Conservation (phyloP, 1,140 invertebrate species). For the Melitaea cinxia region DNA sequence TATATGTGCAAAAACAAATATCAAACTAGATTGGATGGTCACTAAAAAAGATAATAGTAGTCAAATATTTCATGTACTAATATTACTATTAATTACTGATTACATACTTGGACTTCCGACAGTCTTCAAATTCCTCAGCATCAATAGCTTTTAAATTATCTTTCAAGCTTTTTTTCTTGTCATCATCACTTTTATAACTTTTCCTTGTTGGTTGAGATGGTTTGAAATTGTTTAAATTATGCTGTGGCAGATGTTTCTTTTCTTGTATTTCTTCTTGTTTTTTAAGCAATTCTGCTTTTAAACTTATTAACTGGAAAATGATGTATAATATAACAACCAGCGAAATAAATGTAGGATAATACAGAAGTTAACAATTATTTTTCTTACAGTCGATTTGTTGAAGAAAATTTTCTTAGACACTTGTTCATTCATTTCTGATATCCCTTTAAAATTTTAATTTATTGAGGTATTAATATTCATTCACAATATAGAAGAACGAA, state of each 20-base stretch:
- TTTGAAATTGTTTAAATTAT: slow-evolving; percentile 75
- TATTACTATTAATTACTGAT: background rate
- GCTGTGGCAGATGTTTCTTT: slow-evolving; percentile 81
- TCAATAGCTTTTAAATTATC: slow-evolving; percentile 77
- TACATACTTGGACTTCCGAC: slow-evolving; percentile 84
- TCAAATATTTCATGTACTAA: too few species aligned
- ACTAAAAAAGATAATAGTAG: too few species aligned
- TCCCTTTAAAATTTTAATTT: too few species aligned
- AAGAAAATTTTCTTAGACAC: slow-evolving; percentile 72
- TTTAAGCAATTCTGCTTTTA: slow-evolving; percentile 89
- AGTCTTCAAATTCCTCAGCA: slow-evolving; percentile 78
- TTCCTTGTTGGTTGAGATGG: slow-evolving; percentile 44
- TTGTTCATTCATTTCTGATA: slow-evolving; percentile 64
- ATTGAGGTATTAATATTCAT: too few species aligned
- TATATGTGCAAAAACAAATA: too few species aligned
- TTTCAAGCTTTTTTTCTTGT: slow-evolving; percentile 61
- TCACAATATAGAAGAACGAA: too few species aligned
- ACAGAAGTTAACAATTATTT: slow-evolving; percentile 20
- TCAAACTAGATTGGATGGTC: too few species aligned
- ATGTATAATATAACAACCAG: slow-evolving; percentile 15
- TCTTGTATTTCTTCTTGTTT: slow-evolving; percentile 89
- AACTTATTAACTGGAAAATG: slow-evolving; percentile 83
- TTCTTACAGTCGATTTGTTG: slow-evolving; percentile 75
- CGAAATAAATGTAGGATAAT: slow-evolving; percentile 10
- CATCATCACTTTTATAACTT: slow-evolving; percentile 19